phyloP scores from a whole-genome alignment of 2,888 invertebrate genomes.

The Vesta saturnalis region DNA sequence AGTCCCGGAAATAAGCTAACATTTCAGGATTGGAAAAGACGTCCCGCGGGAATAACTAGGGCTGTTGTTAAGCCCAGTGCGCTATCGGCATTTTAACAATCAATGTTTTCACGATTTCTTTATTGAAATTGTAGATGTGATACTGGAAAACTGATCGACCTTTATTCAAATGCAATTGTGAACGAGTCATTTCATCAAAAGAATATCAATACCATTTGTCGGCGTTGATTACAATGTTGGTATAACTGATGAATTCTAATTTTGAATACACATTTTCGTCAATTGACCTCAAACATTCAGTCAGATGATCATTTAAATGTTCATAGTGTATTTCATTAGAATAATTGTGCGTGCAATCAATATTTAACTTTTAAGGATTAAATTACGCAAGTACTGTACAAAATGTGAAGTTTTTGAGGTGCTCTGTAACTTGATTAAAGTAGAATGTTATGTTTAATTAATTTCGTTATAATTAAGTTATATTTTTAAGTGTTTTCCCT shows the following conservation, averaged over 20 bases:
- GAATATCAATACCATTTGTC: conserved; percentile 30
- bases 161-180: conserved; percentile 36
- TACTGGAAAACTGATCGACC: conserved; percentile 37
- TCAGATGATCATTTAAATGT: too few relatives aligned
- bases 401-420: too few relatives aligned
- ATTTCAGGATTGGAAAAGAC: conserved; percentile 50
- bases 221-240: too few relatives aligned
- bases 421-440: too few relatives aligned
- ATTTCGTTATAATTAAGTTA: too few relatives aligned
- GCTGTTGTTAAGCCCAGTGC: conserved; percentile 43
- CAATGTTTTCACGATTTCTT: conserved; percentile 53
- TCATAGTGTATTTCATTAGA: too few relatives aligned
- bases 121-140: conserved; percentile 47
- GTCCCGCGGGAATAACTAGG: conserved; percentile 49
- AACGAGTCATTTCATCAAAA: conserved; percentile 33
- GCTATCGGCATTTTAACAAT: conserved; percentile 53
- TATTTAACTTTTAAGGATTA: too few relatives aligned
- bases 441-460: too few relatives aligned
- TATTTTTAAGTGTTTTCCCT: too few relatives aligned
- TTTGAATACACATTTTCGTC: not conserved
- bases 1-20: conserved; percentile 54
- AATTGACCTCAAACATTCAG: not conserved
- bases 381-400: too few relatives aligned
- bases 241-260: not conserved
- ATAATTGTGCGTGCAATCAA: too few relatives aligned